Evolutionary conservation across 2,797 vertebrate genomes (phyloP), one percentile per base, ranked within the genome.

Genomic region (Xenops minutus): DNA sequence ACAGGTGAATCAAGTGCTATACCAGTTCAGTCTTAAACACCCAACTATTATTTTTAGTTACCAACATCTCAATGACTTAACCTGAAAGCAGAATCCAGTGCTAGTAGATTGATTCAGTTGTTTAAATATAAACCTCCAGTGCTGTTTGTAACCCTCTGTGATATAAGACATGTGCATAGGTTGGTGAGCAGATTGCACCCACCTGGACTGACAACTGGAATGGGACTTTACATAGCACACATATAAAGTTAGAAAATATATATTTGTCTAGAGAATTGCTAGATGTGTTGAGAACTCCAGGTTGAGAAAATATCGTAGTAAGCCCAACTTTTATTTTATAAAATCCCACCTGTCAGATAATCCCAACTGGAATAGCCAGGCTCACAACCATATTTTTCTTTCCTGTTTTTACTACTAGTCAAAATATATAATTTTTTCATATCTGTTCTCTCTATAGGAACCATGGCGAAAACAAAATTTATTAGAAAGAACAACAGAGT

Each of bases 371-470:
- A 88, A 76, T 3, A 75, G 16, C 1, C 24, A 64, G 19, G 9
- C 1, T 85, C 20, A 72, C 5, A 71, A 54, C 2, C 1, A 2
- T 46, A 11, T 46, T 67, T 90, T 92, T 63, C 24, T 56, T 55
- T 52, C 39, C 10, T 36, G 2, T 6, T 83, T 73, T 80, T 77
- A 80, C 55, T 83, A 17, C 20, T 55, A 66, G n/a, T 34, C 32
- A 75, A 79, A 67, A 75, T n/a, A 41, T 7, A n/a, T 32, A 0
- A 0, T 71, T 41, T 41, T 24, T 2, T 1, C 23, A 24, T 17
- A 39, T 52, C 15, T 79, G 3, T 41, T 85, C 6, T 52, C 7
- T 54, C 17, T 73, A 23, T 52, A 64, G 32, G 34, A 66, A 44
- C 7, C 7, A 15, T 2, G 1, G 26, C 63, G 37, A 26, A 84